phyloP scores from a whole-genome alignment of 2,888 invertebrate species.

The Acheta domesticus region DNA sequence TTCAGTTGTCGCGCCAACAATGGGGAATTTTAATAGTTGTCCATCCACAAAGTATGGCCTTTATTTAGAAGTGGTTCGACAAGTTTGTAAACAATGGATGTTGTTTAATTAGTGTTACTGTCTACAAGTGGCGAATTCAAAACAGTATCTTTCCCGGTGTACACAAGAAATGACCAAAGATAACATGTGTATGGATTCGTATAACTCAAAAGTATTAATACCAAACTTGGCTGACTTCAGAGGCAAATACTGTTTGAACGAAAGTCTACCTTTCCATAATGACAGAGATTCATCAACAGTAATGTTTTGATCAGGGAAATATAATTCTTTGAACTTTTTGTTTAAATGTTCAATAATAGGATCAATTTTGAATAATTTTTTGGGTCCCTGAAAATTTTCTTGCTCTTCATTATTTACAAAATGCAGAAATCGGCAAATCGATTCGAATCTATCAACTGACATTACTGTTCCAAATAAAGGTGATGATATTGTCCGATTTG shows the following conservation, averaged over 20 bases:
- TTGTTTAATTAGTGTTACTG: neutral
- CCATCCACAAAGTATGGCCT: too few species aligned
- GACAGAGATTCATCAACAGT: too few species aligned
- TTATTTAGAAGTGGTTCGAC: too few species aligned
- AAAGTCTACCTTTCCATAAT: too few species aligned
- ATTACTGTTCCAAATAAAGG: conserved; percentile 23
- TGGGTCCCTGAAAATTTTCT: too few species aligned
- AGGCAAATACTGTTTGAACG: neutral
- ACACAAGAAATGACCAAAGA: neutral
- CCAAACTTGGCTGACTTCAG: neutral
- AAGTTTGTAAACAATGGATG: too few species aligned
- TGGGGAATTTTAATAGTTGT: conserved; percentile 26
- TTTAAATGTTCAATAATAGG: too few species aligned
- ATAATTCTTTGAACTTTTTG: too few species aligned
- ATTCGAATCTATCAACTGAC: neutral
- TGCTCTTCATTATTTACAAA: neutral
- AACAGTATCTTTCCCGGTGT: neutral
- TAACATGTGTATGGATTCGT: neutral
- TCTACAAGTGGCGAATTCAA: neutral
- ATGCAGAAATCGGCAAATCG: neutral
- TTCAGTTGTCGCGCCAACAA: neutral
- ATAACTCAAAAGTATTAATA: neutral
- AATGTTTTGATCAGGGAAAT: too few species aligned
- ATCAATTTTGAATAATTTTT: too few species aligned
- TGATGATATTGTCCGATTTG: neutral